These are phyloP conservation scores for Xiphophorus hellerii DNA, from an alignment of 2,113 vertebrate species.

Conservation along the genomic window DNA sequence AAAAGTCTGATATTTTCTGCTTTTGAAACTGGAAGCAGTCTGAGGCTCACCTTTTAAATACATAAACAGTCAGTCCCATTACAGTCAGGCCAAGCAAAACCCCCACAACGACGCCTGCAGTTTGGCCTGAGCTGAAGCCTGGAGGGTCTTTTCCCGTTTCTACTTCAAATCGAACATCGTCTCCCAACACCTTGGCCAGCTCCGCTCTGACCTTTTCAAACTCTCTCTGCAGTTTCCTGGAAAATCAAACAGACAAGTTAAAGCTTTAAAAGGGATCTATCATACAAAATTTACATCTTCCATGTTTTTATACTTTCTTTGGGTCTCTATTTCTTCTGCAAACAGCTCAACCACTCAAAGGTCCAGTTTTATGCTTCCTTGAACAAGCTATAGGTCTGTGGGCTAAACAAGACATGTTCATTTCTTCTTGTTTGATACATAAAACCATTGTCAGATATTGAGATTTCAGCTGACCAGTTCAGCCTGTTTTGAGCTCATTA, in stretches of 20 bases:
- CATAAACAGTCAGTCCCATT: slow-evolving; percentile 55
- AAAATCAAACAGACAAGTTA: background rate
- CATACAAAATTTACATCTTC: too few species aligned
- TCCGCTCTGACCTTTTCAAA: slow-evolving; percentile 41
- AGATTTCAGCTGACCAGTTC: too few species aligned
- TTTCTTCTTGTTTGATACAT: too few species aligned
- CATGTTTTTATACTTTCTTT: too few species aligned
- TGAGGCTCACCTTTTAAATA: slow-evolving; percentile 59
- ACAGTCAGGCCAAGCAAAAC: slow-evolving; percentile 62
- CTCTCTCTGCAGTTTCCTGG: slow-evolving; percentile 79
- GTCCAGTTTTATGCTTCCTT: too few species aligned
- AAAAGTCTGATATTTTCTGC: background rate
- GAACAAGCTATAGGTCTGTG: too few species aligned
- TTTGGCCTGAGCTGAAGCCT: background rate
- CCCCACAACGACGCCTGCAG: slow-evolving; percentile 47
- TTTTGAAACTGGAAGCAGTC: background rate
- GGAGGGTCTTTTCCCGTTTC: background rate
- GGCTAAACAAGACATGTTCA: too few species aligned
- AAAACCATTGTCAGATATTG: too few species aligned
- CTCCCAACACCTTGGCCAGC: slow-evolving; percentile 69
- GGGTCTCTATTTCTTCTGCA: too few species aligned
- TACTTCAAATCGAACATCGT: slow-evolving; percentile 6
- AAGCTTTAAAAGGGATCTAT: background rate
- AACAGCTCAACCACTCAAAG: too few species aligned
- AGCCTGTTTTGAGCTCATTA: too few species aligned